Conservation (phyloP, 1,140 invertebrate species). For the Zophobas morio region DNA sequence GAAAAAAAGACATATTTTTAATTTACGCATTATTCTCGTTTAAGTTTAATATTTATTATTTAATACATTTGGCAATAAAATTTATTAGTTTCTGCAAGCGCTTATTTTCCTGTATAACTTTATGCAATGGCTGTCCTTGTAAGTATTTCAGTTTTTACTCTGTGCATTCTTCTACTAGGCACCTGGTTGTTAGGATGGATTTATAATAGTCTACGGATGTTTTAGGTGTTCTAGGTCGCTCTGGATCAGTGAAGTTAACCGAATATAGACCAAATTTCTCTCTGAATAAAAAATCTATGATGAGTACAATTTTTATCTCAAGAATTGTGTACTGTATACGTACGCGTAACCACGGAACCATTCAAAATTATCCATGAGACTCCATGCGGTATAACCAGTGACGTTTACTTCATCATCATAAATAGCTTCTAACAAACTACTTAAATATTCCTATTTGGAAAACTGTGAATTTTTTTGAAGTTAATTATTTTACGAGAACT, state of each 20-base stretch:
- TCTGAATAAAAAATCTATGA: not conserved
- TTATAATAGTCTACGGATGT: conserved; percentile 44
- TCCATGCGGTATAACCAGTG: conserved; percentile 74
- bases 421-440: conserved; percentile 62
- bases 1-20: too few species aligned
- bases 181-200: conserved; percentile 45
- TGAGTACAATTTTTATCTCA: conserved; percentile 71
- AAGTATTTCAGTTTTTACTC: not conserved
- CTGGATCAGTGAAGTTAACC: conserved; percentile 52
- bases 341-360: conserved; percentile 71
- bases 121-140: too few species aligned
- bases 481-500: conserved; percentile 47
- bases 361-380: conserved; percentile 77
- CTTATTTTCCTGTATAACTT: too few species aligned
- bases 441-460: conserved; percentile 67
- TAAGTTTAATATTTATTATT: too few species aligned
- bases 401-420: conserved; percentile 66
- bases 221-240: conserved; percentile 50
- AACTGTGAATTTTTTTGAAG: too few species aligned
- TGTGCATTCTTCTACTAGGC: not conserved
- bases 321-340: conserved; percentile 64
- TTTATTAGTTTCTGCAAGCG: too few species aligned
- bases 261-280: conserved; percentile 64
- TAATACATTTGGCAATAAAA: too few species aligned
- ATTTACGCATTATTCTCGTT: too few species aligned